Evolutionary conservation across 2,888 invertebrate genomes (phyloP), one percentile per base, ranked within the genome.

Genomic region (Polymixis flavicincta): DNA sequence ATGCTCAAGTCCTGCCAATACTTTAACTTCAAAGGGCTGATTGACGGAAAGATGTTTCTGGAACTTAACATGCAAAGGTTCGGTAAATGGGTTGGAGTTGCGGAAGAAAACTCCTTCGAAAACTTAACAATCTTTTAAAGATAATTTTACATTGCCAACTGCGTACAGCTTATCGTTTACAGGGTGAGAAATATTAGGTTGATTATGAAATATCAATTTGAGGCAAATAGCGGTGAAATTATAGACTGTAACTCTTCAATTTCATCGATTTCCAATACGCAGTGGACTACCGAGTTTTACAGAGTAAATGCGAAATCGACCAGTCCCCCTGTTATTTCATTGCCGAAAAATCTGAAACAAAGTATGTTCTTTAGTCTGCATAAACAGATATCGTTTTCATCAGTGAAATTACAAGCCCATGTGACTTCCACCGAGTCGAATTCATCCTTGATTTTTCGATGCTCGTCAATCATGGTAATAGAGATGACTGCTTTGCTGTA

Each of bases 1-100:
- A 45, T 9, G 42, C 59, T 54, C 32, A 45, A 64, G 65, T 66
- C 11, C 59, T 57, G 74, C 28, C 81, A 70, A 74, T 81, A 84
- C 75, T 66, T 74, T 66, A 2, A 55, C 63, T 71, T 82, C 66
- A 81, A 82, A 82, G n/a, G 76, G 52, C 8, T 85, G 70, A 81
- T 70, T 74, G 75, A 84, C 66, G 48, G 45, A 28, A 50, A 9
- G 45, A 67, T 70, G 55, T 59, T 71, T 42, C 22, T 19, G 28
- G 52, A 48, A 82, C 37, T 80, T 67, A n/a, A 63, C 50, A 84
- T 72, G 85, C 67, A 65, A 84, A 80, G 54, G 48, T 52, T 64
- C 22, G 22, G n/a, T 67, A 50, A 54, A n/a, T n/a, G n/a, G n/a
- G n/a, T n/a, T n/a, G n/a, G n/a, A n/a, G n/a, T n/a, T n/a, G n/a